Base-by-base conservation (phyloP, 1,140 invertebrate genomes). In the Apis florea region DNA sequence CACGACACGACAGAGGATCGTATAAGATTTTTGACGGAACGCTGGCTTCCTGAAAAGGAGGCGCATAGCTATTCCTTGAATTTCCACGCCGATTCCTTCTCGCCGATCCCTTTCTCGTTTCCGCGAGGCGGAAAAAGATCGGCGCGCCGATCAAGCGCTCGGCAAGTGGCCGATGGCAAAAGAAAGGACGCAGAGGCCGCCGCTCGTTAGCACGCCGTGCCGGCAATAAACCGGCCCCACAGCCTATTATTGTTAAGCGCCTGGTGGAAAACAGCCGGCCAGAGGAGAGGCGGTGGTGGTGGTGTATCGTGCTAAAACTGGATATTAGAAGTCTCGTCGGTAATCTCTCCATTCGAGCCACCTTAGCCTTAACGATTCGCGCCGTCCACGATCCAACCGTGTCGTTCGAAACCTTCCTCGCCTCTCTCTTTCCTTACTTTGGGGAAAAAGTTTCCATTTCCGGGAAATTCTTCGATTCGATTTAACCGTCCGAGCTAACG, bases 241-340 rank as follows among this genome's bases (percentile, higher is more conserved):
- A 86, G 85, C 83, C 84, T 89, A 89, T 89, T 89, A 85, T 89
- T 88, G 83, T 88, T 83, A 82, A 88, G 79, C 84, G 84, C 67
- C 71, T 79, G 80, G 74, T 58, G 81, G 73, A 81, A 81, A 81
- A 81, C 79, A 75, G 72, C 63, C 61, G 56, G 63, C 54, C 24
- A 9, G 19, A 26, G 15, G 58, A 49, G 24, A 24, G 31, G 4
- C 6, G 31, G 31, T 40, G 31, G 31, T 40, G 54, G 69, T 56
- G 59, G 61, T 68, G 75, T 69, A 66, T 26, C 66, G 75, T 47
- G 75, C 75, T 83, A 83, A 83, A 79, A 79, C 51, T 79, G 81
- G 81, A 69, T 83, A 83, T 83, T 83, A 83, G 81, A 79, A 69
- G 81, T 83, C 68, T 58, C n/a, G 68, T 71, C 61, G 54, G 63